These are phyloP conservation scores for Agrochola macilenta DNA, from an alignment of 2,888 invertebrate species.

Conservation along the genomic window DNA sequence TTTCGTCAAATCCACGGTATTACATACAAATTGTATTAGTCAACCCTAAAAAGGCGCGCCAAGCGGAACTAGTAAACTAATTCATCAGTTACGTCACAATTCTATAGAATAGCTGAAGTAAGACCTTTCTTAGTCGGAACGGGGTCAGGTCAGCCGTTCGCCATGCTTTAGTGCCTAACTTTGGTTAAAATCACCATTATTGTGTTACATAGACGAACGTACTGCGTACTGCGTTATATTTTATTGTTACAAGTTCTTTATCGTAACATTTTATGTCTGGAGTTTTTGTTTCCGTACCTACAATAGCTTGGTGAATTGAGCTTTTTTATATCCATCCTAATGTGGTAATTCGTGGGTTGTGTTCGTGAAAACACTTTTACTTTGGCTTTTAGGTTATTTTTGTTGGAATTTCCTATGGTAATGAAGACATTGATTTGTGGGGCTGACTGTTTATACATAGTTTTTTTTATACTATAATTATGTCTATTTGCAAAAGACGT, in stretches of 20 bases:
- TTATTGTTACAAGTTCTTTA: conserved; percentile 66
- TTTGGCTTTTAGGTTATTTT: conserved; percentile 40
- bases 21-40: conserved; percentile 1
- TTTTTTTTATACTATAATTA: background rate
- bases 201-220: conserved; percentile 48
- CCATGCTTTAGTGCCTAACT: conserved; percentile 68
- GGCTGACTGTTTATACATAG: background rate
- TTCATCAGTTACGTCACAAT: conserved; percentile 54
- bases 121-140: conserved; percentile 67
- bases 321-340: conserved; percentile 56
- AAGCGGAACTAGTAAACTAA: conserved; percentile 32
- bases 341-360: conserved; percentile 49
- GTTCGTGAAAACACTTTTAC: conserved; percentile 54
- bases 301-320: conserved; percentile 48
- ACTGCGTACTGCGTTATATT: conserved; percentile 57
- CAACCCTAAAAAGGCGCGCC: conserved; percentile 32
- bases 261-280: conserved; percentile 61
- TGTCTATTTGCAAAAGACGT: background rate
- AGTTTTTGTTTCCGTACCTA: conserved; percentile 57
- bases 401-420: conserved; percentile 10
- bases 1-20: background rate
- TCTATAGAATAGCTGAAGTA: conserved; percentile 49
- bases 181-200: conserved; percentile 65
- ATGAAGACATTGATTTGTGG: conserved; percentile 27
- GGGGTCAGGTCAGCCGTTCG: conserved; percentile 78